Evolutionary conservation across 2,888 invertebrate species (phyloP), one percentile per base, ranked within the genome.

Genomic region (Girardia tigrina): DNA sequence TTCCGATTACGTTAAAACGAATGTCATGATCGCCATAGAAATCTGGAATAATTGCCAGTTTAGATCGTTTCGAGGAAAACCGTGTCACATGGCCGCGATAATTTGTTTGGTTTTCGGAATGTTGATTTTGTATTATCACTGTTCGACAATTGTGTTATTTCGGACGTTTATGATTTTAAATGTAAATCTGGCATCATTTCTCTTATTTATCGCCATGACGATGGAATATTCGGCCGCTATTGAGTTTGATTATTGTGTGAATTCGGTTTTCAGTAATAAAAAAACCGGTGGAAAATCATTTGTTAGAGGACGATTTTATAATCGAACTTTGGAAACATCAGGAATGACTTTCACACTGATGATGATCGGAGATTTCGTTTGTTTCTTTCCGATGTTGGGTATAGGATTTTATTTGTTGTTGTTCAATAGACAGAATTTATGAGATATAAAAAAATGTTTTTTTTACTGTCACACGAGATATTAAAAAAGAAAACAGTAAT

Each of bases 371-470:
- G 56, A 56, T n/a, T 20, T 56, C 23, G 6, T 56, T 20, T 56
- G n/a, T 56, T 56, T 56, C 23, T 56, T n/a, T 56, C 56, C 56
- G 23, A 56, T 56, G 56, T 12, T 56, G 23, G 56, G 56, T n/a
- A 20, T 56, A 16, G 56, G 56, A 56, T 56, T n/a, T 56, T 56
- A 56, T 56, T 56, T 56, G 56, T 56, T 56, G n/a, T 56, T 56
- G n/a, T 56, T n/a, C n/a, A 4, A 56, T 16, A 4, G 56, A 56
- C 20, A 56, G 23, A 56, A 56, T 56, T 56, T 56, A 16, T 56
- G n/a, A n/a, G n/a, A n/a, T n/a, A 56, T 6, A 56, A 20, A 56
- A 56, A 56, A 56, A 56, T 56, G 8, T 8, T 36, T 56, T 56
- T 20, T 56, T 56, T 20, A 56, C n/a, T 56, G n/a, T 8, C 56